Evolutionary conservation across 2,113 vertebrate genomes (phyloP), one percentile per base, ranked within the genome.

Genomic region (Platycercus adscitus): DNA sequence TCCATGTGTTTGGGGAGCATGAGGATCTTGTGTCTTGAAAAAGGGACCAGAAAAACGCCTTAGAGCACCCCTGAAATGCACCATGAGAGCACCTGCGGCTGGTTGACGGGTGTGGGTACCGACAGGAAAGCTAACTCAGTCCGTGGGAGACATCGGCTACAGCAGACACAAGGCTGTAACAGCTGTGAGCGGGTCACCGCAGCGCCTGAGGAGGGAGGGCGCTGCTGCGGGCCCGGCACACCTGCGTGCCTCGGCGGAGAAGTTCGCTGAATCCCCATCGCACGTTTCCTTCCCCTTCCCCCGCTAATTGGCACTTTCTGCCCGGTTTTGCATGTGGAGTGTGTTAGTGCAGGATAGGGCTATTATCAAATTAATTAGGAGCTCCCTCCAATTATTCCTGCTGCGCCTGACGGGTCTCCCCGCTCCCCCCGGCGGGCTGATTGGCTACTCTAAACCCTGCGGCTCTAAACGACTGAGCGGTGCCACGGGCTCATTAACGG

Each of bases 351-450:
- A 89, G 94, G 94, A 82, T 91, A 87, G 86, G 86, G 63, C 86
- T 96, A 94, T 97, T 97, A 96, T 96, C 90, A 96, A 96, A 97
- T 97, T 96, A 97, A 97, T 95, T 94, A 96, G 96, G 96, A 97
- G 92, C 93, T 97, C 94, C 92, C 90, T 95, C 95, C 94, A 95
- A 93, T 97, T 97, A 94, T 80, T 85, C 97, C 94, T 91, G 93
- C 90, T 95, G 96, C n/a, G 95, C 92, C 92, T 88, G 94, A 86
- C 63, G 41, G 96, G 88, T 94, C 37, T 75, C 65, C 87, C 72
- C 0, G 5, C 81, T 95, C 68, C 77, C 91, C 65, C 5, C 7
- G 20, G 50, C 0, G 11, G 92, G 70, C 81, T 91, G 95, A 90
- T 91, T 93, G 95, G 79, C 88, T 35, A 17, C 94, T 84, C 5